Base-by-base conservation (phyloP, 1,140 invertebrate genomes). In the Hestina assimilis region DNA sequence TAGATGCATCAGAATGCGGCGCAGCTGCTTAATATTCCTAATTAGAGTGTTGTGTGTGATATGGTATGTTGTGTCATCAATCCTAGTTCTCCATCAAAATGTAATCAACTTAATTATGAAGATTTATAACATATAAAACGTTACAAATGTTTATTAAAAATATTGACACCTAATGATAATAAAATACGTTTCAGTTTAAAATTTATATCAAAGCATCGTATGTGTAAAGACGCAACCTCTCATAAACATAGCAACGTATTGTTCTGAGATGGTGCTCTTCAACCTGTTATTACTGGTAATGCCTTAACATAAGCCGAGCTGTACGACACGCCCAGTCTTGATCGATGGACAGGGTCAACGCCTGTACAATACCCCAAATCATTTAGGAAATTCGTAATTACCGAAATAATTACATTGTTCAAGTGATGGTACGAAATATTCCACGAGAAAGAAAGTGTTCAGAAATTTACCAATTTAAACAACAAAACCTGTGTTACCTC, bases 221-320 rank as follows among this genome's bases (percentile, higher is more conserved):
- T 59, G 42, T 55, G 45, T 33, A 40, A 45, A 46, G 41, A 54
- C 38, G 50, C 29, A 59, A 55, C 56, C 51, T 54, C 31, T 59
- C 56, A 59, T 64, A 64, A 64, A 64, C 42, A 59, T 59, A 33
- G 60, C 60, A 60, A 63, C 61, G 65, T 75, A 75, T 75, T 69
- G 70, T 76, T 68, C 55, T 21, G 59, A 60, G 56, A 69, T 65
- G 52, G 59, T 63, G 48, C 60, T 50, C 61, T 63, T 66, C 56
- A 73, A 73, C 78, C 75, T 77, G 72, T 79, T 73, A 79, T 81
- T 79, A 75, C 65, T 53, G 57, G 66, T 62, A 75, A 72, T 75
- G 61, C 67, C 65, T 73, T 68, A 66, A 73, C 70, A 73, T 73
- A 63, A 63, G 64, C 40, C 47, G 65, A 64, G 60, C 56, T 41